Evolutionary conservation across 2,797 vertebrate genomes (phyloP).

Genomic region (Anas acuta): DNA sequence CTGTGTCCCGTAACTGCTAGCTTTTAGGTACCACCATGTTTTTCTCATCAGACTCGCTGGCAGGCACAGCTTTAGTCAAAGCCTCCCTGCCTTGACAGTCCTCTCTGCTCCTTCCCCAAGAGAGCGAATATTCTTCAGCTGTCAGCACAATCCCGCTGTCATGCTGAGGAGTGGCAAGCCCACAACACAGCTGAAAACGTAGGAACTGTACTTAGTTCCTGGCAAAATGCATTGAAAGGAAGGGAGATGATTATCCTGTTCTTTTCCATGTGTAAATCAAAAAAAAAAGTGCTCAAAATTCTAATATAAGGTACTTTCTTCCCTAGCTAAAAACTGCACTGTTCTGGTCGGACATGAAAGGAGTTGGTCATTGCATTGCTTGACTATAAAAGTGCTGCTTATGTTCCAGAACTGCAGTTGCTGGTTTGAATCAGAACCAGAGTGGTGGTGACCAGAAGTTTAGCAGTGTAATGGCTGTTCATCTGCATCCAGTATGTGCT

Average conservation of each 20-base stretch:
- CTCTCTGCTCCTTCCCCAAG: not conserved
- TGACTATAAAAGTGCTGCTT: not conserved
- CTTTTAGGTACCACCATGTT: not conserved
- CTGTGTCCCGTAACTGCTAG: not conserved
- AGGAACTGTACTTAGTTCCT: not conserved
- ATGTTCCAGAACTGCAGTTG: not conserved
- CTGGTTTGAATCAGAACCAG: slow-evolving; percentile 9
- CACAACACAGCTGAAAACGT: not conserved
- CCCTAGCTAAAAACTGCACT: not conserved
- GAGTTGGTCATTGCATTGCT: not conserved
- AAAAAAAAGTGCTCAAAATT: not conserved
- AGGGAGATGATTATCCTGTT: not conserved
- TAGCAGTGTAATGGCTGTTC: not conserved
- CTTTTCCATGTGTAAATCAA: not conserved
- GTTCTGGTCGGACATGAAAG: not conserved
- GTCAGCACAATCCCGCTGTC: not conserved
- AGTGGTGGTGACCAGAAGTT: not conserved
- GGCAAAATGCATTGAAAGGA: not conserved
- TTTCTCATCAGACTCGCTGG: slow-evolving; percentile 25
- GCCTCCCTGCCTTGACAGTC: not conserved
- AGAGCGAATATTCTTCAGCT: not conserved
- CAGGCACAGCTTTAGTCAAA: not conserved
- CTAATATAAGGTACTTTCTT: not conserved
- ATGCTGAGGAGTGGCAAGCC: not conserved
- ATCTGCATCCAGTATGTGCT: not conserved